A percentile compares a stretch with the other conserved stretches of the same genome.
Evolutionary conservation across 2,888 invertebrate species (phyloP).

Genomic region (Lasioglossum lativentre): DNA sequence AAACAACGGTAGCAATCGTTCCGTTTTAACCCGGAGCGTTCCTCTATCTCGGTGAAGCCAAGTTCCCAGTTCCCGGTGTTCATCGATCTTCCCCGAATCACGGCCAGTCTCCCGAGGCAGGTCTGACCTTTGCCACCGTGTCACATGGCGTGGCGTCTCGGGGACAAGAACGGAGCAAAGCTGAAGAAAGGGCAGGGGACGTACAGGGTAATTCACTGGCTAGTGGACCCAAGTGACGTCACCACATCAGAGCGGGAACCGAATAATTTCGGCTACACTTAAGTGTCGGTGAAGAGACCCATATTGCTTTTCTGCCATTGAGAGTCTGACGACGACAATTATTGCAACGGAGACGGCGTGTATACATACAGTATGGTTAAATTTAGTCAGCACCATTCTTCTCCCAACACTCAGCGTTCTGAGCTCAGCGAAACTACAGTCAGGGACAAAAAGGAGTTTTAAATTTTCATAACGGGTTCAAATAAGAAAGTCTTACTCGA

Average conservation of each 20-base stretch:
- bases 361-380: too few species aligned
- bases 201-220: neutral
- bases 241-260: neutral
- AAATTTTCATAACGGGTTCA: too few species aligned
- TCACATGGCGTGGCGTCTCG: conserved; percentile 51
- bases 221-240: neutral
- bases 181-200: conserved; percentile 19
- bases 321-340: neutral
- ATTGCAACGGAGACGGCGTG: neutral
- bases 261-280: neutral
- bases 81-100: conserved; percentile 69
- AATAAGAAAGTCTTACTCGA: too few species aligned
- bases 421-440: too few species aligned
- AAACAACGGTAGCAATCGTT: conserved; percentile 28
- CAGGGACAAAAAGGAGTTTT: too few species aligned
- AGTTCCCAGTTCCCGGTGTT: conserved; percentile 46
- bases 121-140: conserved; percentile 66
- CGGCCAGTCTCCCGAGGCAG: conserved; percentile 57
- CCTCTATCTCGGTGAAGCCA: conserved; percentile 13
- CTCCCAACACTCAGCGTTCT: too few species aligned
- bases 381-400: too few species aligned
- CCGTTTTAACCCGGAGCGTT: conserved; percentile 1
- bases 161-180: conserved; percentile 45
- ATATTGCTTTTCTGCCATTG: neutral
- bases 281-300: neutral